These are phyloP conservation scores for Onychomys arenicola DNA, from an alignment of 2,797 vertebrate species.

Conservation along the genomic window DNA sequence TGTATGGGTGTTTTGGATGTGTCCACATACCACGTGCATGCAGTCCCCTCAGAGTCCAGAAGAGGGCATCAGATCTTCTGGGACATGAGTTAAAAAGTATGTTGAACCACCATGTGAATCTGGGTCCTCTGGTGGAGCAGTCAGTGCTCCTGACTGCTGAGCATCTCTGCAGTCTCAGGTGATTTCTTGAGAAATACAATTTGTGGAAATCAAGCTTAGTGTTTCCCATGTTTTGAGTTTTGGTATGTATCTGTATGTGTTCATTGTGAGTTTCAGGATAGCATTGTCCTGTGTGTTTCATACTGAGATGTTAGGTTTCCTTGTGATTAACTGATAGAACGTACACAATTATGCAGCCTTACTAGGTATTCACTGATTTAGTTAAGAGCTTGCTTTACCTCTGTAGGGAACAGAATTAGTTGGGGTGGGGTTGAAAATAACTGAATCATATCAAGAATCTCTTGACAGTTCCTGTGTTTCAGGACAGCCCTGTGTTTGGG, in stretches of 20 bases:
- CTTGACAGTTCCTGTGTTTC: background rate
- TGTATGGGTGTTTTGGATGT: background rate
- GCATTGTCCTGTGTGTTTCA: background rate
- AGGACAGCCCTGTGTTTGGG: background rate
- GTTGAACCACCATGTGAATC: background rate
- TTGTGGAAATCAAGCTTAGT: conserved; percentile 70
- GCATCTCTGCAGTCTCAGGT: background rate
- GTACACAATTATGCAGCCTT: background rate
- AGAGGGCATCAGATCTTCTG: background rate
- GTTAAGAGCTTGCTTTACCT: background rate
- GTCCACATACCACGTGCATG: background rate
- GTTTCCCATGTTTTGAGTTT: conserved; percentile 31
- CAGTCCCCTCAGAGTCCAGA: background rate
- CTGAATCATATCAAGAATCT: background rate
- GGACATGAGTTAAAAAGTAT: background rate
- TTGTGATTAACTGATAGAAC: conserved; percentile 4
- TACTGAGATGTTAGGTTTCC: background rate
- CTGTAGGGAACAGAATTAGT: conserved; percentile 10
- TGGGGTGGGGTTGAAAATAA: background rate
- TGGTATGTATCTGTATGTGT: background rate
- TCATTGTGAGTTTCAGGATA: background rate
- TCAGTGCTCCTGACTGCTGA: too few relatives aligned
- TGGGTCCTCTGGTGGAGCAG: background rate
- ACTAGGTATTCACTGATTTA: background rate
- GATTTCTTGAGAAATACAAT: conserved; percentile 62